Evolutionary conservation across 2,113 vertebrate species (phyloP).

Genomic region (Chaenogobius annularis): DNA sequence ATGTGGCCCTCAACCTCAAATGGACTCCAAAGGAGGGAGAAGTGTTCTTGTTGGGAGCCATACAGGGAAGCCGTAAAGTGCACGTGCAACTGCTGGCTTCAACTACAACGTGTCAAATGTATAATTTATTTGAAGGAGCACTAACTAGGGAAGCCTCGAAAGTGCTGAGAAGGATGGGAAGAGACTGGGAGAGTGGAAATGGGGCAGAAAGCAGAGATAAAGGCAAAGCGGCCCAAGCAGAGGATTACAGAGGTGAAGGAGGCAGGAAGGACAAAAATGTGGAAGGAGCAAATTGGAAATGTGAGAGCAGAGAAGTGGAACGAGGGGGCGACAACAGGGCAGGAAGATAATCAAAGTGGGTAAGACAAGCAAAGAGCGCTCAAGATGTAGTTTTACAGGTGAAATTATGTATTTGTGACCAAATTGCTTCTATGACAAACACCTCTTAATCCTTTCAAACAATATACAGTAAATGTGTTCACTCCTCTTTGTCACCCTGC

Average conservation of each 20-base stretch:
- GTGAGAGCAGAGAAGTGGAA: slow-evolving; percentile 52
- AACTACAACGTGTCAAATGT: slow-evolving; percentile 64
- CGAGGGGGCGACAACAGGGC: slow-evolving; percentile 32
- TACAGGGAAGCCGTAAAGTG: slow-evolving; percentile 41
- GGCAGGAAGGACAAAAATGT: slow-evolving; percentile 35
- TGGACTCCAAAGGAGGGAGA: slow-evolving; percentile 10
- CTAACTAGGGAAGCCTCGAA: slow-evolving; percentile 63
- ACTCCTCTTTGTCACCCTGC: not conserved
- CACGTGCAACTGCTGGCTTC: slow-evolving; percentile 57
- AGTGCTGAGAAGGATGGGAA: slow-evolving; percentile 54
- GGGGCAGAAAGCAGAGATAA: slow-evolving; percentile 44
- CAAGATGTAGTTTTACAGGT: not conserved
- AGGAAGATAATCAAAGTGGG: slow-evolving; percentile 29
- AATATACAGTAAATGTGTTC: not conserved
- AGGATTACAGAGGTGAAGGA: slow-evolving; percentile 58
- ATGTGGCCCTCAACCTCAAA: slow-evolving; percentile 26
- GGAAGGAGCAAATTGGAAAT: slow-evolving; percentile 33
- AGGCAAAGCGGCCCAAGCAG: slow-evolving; percentile 25
- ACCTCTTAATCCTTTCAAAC: not conserved
- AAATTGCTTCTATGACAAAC: slow-evolving; percentile 1
- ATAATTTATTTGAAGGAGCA: slow-evolving; percentile 70
- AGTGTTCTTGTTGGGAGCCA: slow-evolving; percentile 33
- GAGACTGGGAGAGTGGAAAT: slow-evolving; percentile 29
- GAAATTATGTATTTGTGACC: not conserved
- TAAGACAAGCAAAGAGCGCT: slow-evolving; percentile 7